phyloP scores from a whole-genome alignment of 2,888 invertebrate species.

The Xestoiulus laeticollis region DNA sequence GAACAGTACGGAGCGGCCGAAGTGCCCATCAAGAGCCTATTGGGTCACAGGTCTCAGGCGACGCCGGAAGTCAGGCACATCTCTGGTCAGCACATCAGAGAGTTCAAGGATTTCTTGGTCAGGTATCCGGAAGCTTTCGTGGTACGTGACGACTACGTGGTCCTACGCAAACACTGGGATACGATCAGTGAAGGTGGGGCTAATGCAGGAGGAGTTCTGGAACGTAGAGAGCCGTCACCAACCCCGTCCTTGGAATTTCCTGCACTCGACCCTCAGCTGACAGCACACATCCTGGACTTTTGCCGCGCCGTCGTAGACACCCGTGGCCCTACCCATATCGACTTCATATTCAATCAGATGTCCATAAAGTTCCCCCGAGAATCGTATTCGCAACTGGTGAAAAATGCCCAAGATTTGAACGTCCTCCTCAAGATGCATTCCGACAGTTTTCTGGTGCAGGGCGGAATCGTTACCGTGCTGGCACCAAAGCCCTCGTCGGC shows the following conservation, averaged over 20 bases:
- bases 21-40: conserved; percentile 94
- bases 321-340: conserved; percentile 80
- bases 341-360: conserved; percentile 81
- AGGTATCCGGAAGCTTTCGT: conserved; percentile 87
- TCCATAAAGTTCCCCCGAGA: conserved; percentile 80
- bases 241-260: neutral
- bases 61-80: conserved; percentile 97
- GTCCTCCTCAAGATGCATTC: conserved; percentile 92
- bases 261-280: conserved; percentile 56
- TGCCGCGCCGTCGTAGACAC: conserved; percentile 61
- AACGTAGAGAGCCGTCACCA: conserved; percentile 57
- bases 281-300: conserved; percentile 58
- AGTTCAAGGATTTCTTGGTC: conserved; percentile 88
- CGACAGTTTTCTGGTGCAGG: conserved; percentile 92
- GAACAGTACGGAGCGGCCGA: conserved; percentile 95
- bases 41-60: conserved; percentile 95
- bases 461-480: conserved; percentile 86
- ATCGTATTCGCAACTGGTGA: conserved; percentile 81
- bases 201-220: conserved; percentile 57
- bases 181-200: conserved; percentile 51
- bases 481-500: conserved; percentile 56
- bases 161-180: conserved; percentile 72
- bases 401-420: conserved; percentile 86
- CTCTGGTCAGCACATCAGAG: conserved; percentile 91
- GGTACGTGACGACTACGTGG: conserved; percentile 82